Base-by-base conservation (phyloP, 2,113 vertebrate species). In the Hemicordylus capensis region DNA sequence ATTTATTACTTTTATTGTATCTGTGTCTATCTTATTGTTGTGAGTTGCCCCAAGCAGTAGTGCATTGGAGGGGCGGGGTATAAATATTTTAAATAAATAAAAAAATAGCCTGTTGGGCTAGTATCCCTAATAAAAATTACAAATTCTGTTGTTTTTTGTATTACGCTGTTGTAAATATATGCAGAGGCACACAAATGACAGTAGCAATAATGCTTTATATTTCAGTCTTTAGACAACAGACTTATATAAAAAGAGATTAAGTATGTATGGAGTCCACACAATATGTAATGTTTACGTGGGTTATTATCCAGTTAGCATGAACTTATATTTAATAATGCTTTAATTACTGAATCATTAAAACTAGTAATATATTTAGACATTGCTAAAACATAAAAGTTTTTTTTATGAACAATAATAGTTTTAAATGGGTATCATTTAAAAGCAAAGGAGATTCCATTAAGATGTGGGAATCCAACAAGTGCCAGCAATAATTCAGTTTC, bases 211-310 rank as follows among this genome's bases (percentile, higher is more conserved):
- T 31, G 37, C 0, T 66, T n/a, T 0, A 81, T 87, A 78, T 63
- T 39, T 28, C 56, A 26, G n/a, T 26, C 17, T 69, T 88, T 75
- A 61, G 81, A 6, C 58, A 64, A 63, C n/a, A 82, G 69, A 6
- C 39, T 10, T 66, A 61, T 51, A 79, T 90, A 76, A 85, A 91
- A 86, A 86, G 89, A 46, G 20, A 66, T 77, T 78, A 76, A 56
- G 12, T 84, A 58, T n/a, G 34, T 28, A 28, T 51, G 14, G n/a
- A 42, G 14, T 44, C 34, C n/a, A 44, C 54, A n/a, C 58, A 79
- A 86, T 84, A 6, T 39, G 51, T 11, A 6, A 3, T 75, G 4
- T 9, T 17, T 76, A 1, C 6, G 79, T 61, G 34, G 37, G 74
- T 1, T 51, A 58, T 66, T 85, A 80, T 42, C n/a, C 54, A 48